These are phyloP conservation scores for Myotis yumanensis DNA, from an alignment of 2,113 vertebrate species.

Conservation along the genomic window DNA sequence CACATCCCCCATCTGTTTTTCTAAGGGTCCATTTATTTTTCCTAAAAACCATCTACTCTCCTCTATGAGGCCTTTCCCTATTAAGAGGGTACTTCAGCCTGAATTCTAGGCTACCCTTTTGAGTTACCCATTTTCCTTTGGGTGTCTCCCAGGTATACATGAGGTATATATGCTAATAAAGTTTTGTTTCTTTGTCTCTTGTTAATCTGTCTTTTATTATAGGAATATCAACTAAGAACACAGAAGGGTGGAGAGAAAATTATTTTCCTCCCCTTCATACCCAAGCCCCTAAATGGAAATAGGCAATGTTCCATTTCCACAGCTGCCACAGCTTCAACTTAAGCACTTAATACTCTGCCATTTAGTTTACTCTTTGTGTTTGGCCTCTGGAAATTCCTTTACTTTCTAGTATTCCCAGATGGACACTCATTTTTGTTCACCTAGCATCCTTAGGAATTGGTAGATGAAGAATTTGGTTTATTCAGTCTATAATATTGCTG, in stretches of 20 bases:
- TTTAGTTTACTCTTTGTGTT: background rate
- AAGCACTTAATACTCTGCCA: background rate
- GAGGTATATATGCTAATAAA: background rate
- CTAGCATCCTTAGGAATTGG: background rate
- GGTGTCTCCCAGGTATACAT: background rate
- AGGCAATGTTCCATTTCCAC: background rate
- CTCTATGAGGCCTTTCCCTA: background rate
- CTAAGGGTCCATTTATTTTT: background rate
- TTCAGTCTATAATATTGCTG: background rate
- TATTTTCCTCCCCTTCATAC: background rate
- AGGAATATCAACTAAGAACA: background rate
- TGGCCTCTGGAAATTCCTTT: background rate
- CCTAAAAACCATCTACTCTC: background rate
- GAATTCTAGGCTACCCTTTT: background rate
- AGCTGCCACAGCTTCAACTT: background rate
- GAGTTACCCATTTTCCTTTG: background rate
- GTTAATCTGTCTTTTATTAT: background rate
- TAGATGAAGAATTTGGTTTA: background rate
- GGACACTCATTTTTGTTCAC: background rate
- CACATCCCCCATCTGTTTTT: background rate
- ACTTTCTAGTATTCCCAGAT: conserved; percentile 3
- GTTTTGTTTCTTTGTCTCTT: background rate
- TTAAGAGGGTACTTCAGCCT: background rate
- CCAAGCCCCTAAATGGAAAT: background rate
- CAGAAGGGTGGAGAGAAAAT: background rate